Evolutionary conservation across 2,888 invertebrate genomes (phyloP).

Genomic region (Cephus runcator): DNA sequence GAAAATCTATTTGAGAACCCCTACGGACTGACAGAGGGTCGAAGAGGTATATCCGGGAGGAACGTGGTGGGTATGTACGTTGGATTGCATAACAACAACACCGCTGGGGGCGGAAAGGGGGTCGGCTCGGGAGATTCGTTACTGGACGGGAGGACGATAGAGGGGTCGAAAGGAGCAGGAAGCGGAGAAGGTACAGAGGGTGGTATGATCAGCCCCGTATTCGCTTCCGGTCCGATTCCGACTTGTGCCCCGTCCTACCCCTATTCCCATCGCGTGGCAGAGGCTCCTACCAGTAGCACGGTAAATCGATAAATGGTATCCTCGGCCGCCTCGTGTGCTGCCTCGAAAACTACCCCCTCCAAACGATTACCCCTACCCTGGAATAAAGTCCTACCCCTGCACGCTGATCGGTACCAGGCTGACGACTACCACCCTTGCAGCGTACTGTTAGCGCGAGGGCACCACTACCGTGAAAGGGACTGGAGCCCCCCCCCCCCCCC

Average conservation of each 20-base stretch:
- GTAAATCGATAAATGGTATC: constrained; percentile 22
- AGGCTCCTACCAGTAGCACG: background rate
- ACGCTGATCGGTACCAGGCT: background rate
- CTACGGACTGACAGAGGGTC: constrained; percentile 4
- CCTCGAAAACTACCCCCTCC: constrained; percentile 4
- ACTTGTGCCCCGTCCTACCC: too few relatives aligned
- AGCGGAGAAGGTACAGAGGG: too few relatives aligned
- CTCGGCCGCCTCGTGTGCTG: constrained; percentile 19
- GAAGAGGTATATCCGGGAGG: background rate
- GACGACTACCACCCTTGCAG: too few relatives aligned
- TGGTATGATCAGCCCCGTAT: too few relatives aligned
- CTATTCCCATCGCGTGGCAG: too few relatives aligned
- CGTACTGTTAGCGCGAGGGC: too few relatives aligned
- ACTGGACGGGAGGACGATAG: too few relatives aligned
- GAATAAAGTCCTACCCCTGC: constrained; percentile 3
- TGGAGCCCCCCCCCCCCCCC: too few relatives aligned
- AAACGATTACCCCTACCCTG: background rate
- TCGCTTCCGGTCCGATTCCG: too few relatives aligned
- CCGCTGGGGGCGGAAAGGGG: background rate
- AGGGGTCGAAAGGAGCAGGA: too few relatives aligned
- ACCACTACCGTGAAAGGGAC: too few relatives aligned
- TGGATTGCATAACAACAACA: constrained; percentile 23
- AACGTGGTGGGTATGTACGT: constrained; percentile 9
- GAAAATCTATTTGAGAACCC: constrained; percentile 11
- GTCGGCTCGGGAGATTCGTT: too few relatives aligned